A percentile compares a stretch with the other conserved stretches of the same genome.
phyloP scores from a whole-genome alignment of 2,888 invertebrate species.

The Hedychridium roseum region DNA sequence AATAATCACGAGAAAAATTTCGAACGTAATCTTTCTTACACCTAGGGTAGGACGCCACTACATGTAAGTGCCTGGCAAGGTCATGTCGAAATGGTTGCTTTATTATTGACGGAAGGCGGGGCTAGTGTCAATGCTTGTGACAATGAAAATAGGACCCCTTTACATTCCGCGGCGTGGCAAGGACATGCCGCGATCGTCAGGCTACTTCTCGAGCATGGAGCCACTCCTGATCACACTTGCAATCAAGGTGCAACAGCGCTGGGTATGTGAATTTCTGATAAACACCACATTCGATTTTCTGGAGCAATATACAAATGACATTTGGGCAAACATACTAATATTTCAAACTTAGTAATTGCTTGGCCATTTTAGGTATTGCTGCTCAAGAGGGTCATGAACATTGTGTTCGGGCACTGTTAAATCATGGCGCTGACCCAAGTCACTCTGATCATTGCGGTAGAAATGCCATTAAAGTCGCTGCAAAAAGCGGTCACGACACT shows the following conservation, averaged over 20 bases:
- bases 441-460: conserved; percentile 88
- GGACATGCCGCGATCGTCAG: conserved; percentile 87
- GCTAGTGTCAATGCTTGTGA: conserved; percentile 90
- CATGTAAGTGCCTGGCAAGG: conserved; percentile 96
- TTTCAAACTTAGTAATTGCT: no score
- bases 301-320: no score
- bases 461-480: conserved; percentile 87
- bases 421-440: conserved; percentile 85
- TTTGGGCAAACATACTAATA: no score
- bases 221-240: conserved; percentile 87
- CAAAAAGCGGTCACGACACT: conserved; percentile 88
- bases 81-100: conserved; percentile 89
- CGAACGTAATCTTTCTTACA: conserved; percentile 17
- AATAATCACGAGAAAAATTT: not conserved
- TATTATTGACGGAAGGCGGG: conserved; percentile 81
- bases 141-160: conserved; percentile 85
- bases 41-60: conserved; percentile 83
- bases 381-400: conserved; percentile 96
- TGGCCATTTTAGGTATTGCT: conserved; percentile 91
- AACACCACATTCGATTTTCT: no score
- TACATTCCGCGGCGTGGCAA: conserved; percentile 97
- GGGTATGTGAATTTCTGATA: conserved; percentile 61
- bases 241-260: conserved; percentile 96
- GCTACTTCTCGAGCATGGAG: conserved; percentile 81
- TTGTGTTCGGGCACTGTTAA: conserved; percentile 83